Conservation (phyloP, 2,113 vertebrate species). For the Oncorhynchus masou region DNA sequence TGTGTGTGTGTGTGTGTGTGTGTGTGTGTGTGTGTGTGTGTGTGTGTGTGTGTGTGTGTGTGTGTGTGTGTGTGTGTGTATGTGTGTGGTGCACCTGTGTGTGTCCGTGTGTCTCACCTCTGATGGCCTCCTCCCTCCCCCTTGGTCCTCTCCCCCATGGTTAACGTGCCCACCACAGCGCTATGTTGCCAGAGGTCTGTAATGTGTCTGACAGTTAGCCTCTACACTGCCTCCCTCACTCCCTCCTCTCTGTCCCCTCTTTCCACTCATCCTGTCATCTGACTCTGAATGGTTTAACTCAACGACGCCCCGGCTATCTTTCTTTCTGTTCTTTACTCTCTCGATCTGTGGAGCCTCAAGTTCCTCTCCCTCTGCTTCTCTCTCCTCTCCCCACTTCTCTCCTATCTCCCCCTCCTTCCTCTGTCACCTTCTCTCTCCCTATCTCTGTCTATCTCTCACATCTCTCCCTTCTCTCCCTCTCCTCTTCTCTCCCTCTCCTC, state of each 20-base stretch:
- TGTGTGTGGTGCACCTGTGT: not conserved
- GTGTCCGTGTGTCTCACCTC: slow-evolving; percentile 77
- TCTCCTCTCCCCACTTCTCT: too few species aligned
- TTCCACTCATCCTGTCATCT: too few species aligned
- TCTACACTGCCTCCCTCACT: slow-evolving; percentile 18
- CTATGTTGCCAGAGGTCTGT: slow-evolving; percentile 79
- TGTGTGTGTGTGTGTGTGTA: not conserved
- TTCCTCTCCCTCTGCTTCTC: not conserved
- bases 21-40: not conserved
- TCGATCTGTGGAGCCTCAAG: slow-evolving; percentile 20
- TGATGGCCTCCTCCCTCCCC: slow-evolving; percentile 87
- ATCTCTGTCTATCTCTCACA: too few species aligned
- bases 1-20: too few species aligned
- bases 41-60: slow-evolving; percentile 6
- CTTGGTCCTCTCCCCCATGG: slow-evolving; percentile 82
- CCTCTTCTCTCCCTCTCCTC: too few species aligned
- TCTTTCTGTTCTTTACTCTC: not conserved
- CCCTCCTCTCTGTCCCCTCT: slow-evolving; percentile 4
- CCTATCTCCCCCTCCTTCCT: not conserved
- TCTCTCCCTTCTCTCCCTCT: too few species aligned
- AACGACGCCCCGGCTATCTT: not conserved
- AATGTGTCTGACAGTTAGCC: slow-evolving; percentile 57
- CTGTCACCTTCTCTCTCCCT: too few species aligned
- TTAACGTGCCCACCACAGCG: slow-evolving; percentile 95
- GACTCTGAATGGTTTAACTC: too few species aligned